These are phyloP conservation scores for Epistrophe eligans DNA, from an alignment of 2,888 invertebrate species.

Conservation along the genomic window DNA sequence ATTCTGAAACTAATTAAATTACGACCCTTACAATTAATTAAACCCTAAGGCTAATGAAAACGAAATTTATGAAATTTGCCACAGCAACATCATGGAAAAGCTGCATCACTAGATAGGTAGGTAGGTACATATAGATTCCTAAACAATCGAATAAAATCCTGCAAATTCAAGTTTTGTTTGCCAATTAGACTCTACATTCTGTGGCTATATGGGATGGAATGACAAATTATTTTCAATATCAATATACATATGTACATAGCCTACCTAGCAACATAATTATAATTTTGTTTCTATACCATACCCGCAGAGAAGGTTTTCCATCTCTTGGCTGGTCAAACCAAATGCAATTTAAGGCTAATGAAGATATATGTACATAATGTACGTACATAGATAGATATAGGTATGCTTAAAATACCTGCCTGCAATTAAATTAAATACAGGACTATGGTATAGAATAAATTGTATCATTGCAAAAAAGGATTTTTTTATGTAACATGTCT, in stretches of 20 bases:
- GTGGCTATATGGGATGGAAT: background rate
- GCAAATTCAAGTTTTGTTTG: slow-evolving; percentile 28
- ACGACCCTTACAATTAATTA: slow-evolving; percentile 19
- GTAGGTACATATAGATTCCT: background rate
- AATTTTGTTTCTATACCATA: slow-evolving; percentile 14
- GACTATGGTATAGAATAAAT: background rate
- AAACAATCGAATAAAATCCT: slow-evolving; percentile 25
- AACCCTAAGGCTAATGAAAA: slow-evolving; percentile 23
- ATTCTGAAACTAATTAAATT: slow-evolving; percentile 68
- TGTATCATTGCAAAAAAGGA: background rate
- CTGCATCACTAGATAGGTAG: background rate
- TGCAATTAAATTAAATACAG: slow-evolving; percentile 36
- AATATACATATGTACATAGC: background rate
- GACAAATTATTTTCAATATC: slow-evolving; percentile 28
- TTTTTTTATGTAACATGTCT: slow-evolving; percentile 26
- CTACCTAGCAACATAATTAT: slow-evolving; percentile 1
- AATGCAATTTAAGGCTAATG: slow-evolving; percentile 33
- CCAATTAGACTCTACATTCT: slow-evolving; percentile 17
- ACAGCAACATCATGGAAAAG: slow-evolving; percentile 36
- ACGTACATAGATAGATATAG: too few relatives aligned
- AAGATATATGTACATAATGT: background rate
- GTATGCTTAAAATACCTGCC: slow-evolving; percentile 10
- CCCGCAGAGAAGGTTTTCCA: background rate
- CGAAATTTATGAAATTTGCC: slow-evolving; percentile 30
- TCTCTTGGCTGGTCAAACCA: slow-evolving; percentile 32